Conservation (phyloP, 2,797 vertebrate genomes). For the Agapornis canus region DNA sequence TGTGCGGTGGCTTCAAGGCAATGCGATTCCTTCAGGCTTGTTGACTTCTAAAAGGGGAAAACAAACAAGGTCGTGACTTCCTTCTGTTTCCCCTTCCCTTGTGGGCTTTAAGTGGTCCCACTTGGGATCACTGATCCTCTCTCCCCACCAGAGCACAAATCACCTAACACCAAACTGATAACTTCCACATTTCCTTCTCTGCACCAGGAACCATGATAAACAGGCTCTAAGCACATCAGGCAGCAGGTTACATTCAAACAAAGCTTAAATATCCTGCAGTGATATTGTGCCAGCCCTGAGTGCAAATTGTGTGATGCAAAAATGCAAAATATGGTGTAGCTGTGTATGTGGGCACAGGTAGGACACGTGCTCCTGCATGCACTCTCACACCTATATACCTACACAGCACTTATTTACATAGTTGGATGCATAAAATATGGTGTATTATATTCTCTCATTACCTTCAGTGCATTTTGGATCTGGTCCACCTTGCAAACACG, state of each 20-base stretch:
- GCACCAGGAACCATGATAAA: not conserved
- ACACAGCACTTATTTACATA: not conserved
- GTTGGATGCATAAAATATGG: not conserved
- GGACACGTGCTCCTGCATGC: not conserved
- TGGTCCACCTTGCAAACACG: not conserved
- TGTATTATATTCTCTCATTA: not conserved
- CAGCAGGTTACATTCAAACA: not conserved
- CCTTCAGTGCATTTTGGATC: not conserved
- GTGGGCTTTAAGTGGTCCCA: not conserved
- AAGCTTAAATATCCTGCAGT: not conserved
- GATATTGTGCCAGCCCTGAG: not conserved
- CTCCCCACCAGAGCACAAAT: not conserved
- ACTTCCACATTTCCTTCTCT: not conserved
- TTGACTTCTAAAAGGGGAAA: not conserved
- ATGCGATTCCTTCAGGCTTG: not conserved
- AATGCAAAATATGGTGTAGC: not conserved
- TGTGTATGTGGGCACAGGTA: not conserved
- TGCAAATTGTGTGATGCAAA: fast-evolving
- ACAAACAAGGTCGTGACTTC: not conserved
- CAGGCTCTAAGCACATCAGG: not conserved
- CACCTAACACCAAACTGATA: fast-evolving
- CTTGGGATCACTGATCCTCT: not conserved
- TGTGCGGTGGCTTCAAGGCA: fast-evolving
- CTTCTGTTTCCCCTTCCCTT: not conserved
- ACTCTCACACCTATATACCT: not conserved